Conservation (phyloP, 2,888 invertebrate genomes). For the Dilophus febrilis region DNA sequence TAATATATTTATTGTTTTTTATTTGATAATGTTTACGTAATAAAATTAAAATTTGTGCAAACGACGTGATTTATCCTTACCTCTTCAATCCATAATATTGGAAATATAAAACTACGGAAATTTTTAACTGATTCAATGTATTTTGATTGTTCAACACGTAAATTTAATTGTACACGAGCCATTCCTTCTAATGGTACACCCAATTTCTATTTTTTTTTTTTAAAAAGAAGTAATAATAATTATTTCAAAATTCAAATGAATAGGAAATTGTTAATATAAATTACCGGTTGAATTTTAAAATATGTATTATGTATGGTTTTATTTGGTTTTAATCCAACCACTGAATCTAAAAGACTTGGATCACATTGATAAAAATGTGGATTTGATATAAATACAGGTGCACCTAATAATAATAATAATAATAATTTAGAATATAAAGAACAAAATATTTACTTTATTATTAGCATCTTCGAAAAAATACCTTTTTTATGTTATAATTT, state of each 20-base stretch:
- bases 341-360: slow-evolving; percentile 42
- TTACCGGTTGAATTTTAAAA: slow-evolving; percentile 72
- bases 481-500: neutral
- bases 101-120: slow-evolving; percentile 66
- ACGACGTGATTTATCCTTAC: slow-evolving; percentile 25
- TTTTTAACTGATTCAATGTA: slow-evolving; percentile 53
- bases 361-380: slow-evolving; percentile 80
- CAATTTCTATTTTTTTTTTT: slow-evolving; percentile 44
- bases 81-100: slow-evolving; percentile 82
- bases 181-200: slow-evolving; percentile 71
- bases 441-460: neutral
- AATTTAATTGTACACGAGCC: slow-evolving; percentile 62
- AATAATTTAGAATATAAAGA: neutral
- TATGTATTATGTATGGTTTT: slow-evolving; percentile 54
- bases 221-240: neutral
- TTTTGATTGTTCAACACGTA: slow-evolving; percentile 58
- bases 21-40: neutral
- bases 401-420: slow-evolving; percentile 37
- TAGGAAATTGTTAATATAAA: slow-evolving; percentile 1
- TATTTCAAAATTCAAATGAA: neutral
- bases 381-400: slow-evolving; percentile 75
- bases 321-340: slow-evolving; percentile 55
- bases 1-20: neutral
- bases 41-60: neutral
- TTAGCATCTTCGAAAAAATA: neutral